phyloP scores from a whole-genome alignment of 2,797 vertebrate genomes.

The Mus spretus region DNA sequence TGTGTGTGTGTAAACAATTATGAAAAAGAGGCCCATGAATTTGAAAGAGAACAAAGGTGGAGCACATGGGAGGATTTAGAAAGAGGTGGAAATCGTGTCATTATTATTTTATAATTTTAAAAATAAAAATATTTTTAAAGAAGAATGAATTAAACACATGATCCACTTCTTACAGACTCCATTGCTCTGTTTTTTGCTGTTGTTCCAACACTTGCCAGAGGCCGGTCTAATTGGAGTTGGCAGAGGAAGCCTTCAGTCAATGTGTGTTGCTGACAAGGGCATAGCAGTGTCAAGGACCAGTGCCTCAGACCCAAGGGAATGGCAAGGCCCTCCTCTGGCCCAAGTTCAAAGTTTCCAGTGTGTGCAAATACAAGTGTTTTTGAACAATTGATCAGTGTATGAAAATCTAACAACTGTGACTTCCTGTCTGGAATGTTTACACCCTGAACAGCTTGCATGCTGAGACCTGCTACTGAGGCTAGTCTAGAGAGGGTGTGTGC shows the following conservation, averaged over 20 bases:
- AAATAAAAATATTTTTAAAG: not conserved
- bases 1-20: too few relatives aligned
- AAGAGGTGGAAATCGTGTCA: not conserved
- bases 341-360: not conserved
- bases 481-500: not conserved
- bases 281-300: not conserved
- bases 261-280: not conserved
- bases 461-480: not conserved
- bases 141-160: not conserved
- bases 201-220: slow-evolving; percentile 14
- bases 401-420: not conserved
- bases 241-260: not conserved
- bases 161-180: not conserved
- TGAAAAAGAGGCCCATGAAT: too few relatives aligned
- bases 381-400: not conserved
- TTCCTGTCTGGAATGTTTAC: not conserved
- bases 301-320: not conserved
- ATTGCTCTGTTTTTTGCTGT: not conserved
- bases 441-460: not conserved
- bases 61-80: not conserved
- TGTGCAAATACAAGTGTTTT: too few relatives aligned
- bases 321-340: not conserved
- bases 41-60: not conserved
- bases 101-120: not conserved
- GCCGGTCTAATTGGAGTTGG: not conserved